Evolutionary conservation across 1,140 invertebrate species (phyloP).

Genomic region (Armadillidium nasatum): DNA sequence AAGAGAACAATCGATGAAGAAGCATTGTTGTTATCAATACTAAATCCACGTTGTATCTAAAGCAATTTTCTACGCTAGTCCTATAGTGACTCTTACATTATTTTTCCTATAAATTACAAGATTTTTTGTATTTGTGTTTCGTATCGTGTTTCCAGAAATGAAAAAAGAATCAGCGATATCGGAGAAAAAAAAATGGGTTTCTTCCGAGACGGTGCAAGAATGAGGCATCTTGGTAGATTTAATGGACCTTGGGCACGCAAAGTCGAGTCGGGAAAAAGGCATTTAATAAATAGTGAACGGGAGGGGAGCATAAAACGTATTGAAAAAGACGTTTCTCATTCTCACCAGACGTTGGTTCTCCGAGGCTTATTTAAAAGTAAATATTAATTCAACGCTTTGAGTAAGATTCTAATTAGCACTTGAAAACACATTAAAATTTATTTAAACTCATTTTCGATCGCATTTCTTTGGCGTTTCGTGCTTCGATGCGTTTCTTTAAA

Average conservation of each 20-base stretch:
- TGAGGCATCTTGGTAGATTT: not conserved
- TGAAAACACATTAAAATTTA: no score
- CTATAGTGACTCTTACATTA: not conserved
- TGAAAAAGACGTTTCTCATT: not conserved
- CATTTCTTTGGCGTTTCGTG: no score
- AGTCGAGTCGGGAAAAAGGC: not conserved
- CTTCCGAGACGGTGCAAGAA: not conserved
- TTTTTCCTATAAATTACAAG: not conserved
- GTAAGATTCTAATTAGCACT: no score
- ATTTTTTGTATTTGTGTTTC: slow-evolving; percentile 7
- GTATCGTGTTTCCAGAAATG: not conserved
- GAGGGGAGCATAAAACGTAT: not conserved
- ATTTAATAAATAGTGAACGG: not conserved
- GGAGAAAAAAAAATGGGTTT: not conserved
- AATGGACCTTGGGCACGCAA: not conserved
- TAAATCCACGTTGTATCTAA: slow-evolving; percentile 1
- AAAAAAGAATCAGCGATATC: not conserved
- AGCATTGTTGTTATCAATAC: slow-evolving; percentile 1
- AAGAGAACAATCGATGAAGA: not conserved
- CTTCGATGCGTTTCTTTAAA: no score
- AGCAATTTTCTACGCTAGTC: slow-evolving; percentile 5
- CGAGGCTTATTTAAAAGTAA: not conserved
- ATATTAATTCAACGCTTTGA: not conserved
- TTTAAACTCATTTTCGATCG: no score
- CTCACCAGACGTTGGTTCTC: not conserved